These are phyloP conservation scores for Pheucticus melanocephalus DNA, from an alignment of 2,113 vertebrate species.

Conservation along the genomic window DNA sequence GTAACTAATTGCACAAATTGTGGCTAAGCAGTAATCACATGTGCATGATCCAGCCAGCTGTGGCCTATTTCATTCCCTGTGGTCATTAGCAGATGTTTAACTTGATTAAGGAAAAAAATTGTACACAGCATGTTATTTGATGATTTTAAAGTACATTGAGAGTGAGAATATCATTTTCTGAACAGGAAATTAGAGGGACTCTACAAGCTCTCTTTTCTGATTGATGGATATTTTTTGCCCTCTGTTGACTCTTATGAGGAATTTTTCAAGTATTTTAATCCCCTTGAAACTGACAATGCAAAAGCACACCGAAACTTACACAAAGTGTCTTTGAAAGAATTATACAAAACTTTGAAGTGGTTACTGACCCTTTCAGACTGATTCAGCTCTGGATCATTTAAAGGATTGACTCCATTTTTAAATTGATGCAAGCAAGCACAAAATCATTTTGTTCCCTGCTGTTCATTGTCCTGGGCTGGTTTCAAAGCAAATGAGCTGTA, in stretches of 20 bases:
- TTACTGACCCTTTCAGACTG: neutral
- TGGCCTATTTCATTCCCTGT: neutral
- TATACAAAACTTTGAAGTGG: neutral
- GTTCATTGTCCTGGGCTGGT: neutral
- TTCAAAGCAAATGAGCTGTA: conserved; percentile 5
- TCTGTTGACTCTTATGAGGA: neutral
- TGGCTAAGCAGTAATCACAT: conserved; percentile 7
- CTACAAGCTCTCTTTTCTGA: neutral
- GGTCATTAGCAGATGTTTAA: neutral
- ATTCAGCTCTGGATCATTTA: neutral
- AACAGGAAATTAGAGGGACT: neutral
- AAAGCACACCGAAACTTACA: neutral
- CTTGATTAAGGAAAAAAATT: neutral
- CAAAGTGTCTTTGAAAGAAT: neutral
- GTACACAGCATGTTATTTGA: neutral
- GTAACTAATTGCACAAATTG: conserved; percentile 7
- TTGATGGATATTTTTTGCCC: neutral
- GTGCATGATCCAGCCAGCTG: conserved; percentile 19
- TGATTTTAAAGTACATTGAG: neutral
- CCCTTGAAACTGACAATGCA: neutral
- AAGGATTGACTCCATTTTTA: neutral
- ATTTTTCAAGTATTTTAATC: neutral
- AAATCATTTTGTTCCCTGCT: neutral
- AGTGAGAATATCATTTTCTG: neutral
- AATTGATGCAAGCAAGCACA: neutral